These are phyloP conservation scores for Hirundichthys speculiger DNA, from an alignment of 2,113 vertebrate species.

Conservation along the genomic window DNA sequence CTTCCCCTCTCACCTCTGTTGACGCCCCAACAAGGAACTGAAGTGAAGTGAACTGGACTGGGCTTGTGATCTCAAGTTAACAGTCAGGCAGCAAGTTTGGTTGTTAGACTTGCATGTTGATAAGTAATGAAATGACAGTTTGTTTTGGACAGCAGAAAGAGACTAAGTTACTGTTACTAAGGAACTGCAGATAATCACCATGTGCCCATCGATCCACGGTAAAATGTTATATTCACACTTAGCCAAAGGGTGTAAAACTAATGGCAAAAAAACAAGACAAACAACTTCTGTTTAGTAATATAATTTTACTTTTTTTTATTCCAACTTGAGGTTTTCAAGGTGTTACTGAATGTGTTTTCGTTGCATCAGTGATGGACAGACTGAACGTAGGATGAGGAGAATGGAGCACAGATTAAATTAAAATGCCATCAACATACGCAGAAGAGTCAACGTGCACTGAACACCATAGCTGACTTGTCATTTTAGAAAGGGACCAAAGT, in stretches of 20 bases:
- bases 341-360: constrained; percentile 16
- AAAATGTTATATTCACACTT: background rate
- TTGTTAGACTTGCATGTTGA: no score
- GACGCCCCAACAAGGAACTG: background rate
- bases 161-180: no score
- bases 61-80: constrained; percentile 10
- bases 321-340: constrained; percentile 57
- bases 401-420: constrained; percentile 39
- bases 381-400: constrained; percentile 36
- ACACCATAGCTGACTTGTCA: constrained; percentile 24
- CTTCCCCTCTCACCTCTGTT: constrained; percentile 59
- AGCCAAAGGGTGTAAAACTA: background rate
- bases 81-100: constrained; percentile 13
- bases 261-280: constrained; percentile 42
- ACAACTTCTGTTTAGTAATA: constrained; percentile 57
- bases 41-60: background rate
- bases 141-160: no score
- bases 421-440: constrained; percentile 16
- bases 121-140: no score
- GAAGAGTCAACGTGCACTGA: constrained; percentile 33
- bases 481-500: constrained; percentile 40
- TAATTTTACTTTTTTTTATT: constrained; percentile 76
- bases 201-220: no score
- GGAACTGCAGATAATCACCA: no score
- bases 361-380: constrained; percentile 30